These are phyloP conservation scores for Rhegmatorhina hoffmannsi DNA, from an alignment of 2,113 vertebrate species.

Conservation along the genomic window DNA sequence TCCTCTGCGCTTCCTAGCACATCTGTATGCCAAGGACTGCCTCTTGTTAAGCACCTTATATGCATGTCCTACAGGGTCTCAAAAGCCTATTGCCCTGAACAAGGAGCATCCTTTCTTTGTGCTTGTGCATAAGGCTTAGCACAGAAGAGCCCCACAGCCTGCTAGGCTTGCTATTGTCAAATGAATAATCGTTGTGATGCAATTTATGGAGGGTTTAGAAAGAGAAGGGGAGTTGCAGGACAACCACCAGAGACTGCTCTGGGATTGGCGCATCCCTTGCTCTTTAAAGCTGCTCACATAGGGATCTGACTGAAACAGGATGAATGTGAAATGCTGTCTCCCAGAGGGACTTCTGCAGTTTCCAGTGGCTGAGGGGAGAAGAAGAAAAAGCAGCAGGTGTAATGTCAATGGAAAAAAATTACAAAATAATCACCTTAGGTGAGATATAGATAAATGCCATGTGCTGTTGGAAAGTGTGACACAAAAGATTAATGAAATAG, in stretches of 20 bases:
- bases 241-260: neutral
- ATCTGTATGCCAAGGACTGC: neutral
- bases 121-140: neutral
- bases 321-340: neutral
- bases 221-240: neutral
- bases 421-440: neutral
- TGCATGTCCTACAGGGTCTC: neutral
- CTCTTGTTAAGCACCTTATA: neutral
- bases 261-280: neutral
- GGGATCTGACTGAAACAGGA: neutral
- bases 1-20: neutral
- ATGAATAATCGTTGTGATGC: accelerated
- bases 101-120: neutral
- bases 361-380: neutral
- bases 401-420: neutral
- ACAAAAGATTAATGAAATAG: neutral
- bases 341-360: neutral
- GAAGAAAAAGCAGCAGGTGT: neutral
- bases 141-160: neutral
- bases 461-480: neutral
- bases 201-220: neutral
- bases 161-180: neutral
- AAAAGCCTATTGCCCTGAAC: neutral
- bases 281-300: neutral
- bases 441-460: neutral